These are phyloP conservation scores for Anisognathus igniventris DNA, from an alignment of 2,797 vertebrate genomes.

Conservation along the genomic window DNA sequence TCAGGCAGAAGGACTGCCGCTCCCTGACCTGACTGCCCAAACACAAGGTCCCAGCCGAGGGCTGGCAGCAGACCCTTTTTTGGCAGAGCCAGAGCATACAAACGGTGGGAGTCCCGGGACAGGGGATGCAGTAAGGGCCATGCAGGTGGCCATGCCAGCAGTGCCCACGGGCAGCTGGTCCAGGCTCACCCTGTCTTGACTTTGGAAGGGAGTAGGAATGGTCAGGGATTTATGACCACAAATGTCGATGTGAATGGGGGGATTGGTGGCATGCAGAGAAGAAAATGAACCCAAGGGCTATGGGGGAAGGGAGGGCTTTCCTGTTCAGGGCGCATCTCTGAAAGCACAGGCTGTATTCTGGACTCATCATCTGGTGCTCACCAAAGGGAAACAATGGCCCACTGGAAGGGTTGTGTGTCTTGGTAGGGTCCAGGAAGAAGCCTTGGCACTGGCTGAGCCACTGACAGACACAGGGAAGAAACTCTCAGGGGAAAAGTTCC, in stretches of 20 bases:
- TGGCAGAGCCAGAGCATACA: background rate
- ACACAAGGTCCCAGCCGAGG: background rate
- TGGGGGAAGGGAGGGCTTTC: background rate
- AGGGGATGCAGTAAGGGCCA: too few relatives aligned
- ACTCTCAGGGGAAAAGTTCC: background rate
- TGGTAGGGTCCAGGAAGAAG: background rate
- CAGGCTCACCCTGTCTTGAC: background rate
- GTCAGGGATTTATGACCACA: background rate
- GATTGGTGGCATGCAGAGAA: background rate
- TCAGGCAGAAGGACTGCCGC: background rate
- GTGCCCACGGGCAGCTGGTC: background rate
- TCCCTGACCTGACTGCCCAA: background rate
- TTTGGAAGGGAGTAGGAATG: background rate
- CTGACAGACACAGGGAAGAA: background rate
- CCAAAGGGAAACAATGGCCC: background rate
- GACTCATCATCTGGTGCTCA: background rate
- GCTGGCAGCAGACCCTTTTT: background rate
- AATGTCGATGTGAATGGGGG: background rate
- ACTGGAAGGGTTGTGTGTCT: background rate
- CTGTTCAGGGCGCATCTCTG: background rate
- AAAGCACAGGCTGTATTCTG: background rate
- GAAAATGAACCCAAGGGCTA: background rate
- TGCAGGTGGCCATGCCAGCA: rapidly evolving
- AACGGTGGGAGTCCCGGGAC: background rate
- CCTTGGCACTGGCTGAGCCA: background rate